Conservation (phyloP, 2,888 invertebrate genomes). For the Ormyrus pomaceus region DNA sequence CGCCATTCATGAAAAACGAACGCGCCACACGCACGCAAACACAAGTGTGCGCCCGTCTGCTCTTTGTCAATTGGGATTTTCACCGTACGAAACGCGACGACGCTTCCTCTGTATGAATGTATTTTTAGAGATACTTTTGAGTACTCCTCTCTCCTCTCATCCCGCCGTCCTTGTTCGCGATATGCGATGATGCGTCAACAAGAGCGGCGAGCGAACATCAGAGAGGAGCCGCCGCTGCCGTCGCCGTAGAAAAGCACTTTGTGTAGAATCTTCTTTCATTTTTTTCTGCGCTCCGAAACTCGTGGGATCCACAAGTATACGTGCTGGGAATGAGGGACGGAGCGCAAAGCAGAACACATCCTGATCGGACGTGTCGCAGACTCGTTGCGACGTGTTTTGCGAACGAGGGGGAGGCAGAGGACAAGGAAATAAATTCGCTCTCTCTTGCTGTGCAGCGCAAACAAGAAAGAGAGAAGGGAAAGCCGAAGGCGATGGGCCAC, state of each 20-base stretch:
- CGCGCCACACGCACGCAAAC: not conserved
- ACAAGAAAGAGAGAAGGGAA: constrained; percentile 3
- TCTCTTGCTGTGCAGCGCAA: not conserved
- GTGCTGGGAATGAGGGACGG: not conserved
- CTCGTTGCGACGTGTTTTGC: constrained; percentile 45
- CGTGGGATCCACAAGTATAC: not conserved
- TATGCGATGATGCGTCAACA: constrained; percentile 37
- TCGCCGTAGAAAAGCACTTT: too few species aligned
- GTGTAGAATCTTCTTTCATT: not conserved
- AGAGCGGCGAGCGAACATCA: not conserved
- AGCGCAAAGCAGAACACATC: not conserved
- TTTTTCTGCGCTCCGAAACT: not conserved
- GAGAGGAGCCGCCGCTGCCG: constrained; percentile 8
- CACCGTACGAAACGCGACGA: not conserved
- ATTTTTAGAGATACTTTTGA: constrained; percentile 31
- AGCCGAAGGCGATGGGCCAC: not conserved
- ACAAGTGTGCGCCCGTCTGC: not conserved
- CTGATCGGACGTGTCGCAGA: constrained; percentile 12
- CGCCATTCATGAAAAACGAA: constrained; percentile 54
- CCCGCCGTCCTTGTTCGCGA: not conserved
- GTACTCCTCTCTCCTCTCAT: not conserved
- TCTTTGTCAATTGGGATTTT: constrained; percentile 38
- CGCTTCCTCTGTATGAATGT: not conserved
- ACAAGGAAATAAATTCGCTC: constrained; percentile 4
- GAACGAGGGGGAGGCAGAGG: not conserved